Conservation (phyloP, 2,113 vertebrate species). For the Prinia subflava region DNA sequence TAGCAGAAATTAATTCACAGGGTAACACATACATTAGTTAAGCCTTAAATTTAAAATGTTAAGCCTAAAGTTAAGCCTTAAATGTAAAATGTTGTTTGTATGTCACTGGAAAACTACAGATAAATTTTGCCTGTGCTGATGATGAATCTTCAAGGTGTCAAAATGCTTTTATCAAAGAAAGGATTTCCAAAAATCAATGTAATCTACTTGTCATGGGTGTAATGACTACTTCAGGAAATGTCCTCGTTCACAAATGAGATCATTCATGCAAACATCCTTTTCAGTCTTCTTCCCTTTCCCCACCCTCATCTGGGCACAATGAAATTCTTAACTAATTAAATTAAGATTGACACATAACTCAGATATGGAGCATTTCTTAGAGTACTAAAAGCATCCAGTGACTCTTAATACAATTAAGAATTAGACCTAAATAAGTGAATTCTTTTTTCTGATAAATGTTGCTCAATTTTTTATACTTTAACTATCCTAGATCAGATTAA, state of each 20-base stretch:
- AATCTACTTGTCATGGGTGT: neutral
- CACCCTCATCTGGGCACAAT: neutral
- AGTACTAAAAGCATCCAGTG: neutral
- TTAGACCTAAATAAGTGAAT: neutral
- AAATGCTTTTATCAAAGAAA: neutral
- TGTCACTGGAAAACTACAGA: neutral
- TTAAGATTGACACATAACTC: neutral
- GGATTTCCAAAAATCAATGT: neutral
- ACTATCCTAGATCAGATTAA: neutral
- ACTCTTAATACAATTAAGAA: neutral
- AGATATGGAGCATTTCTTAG: neutral
- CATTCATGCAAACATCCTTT: neutral
- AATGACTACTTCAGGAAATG: neutral
- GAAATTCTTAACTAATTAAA: neutral
- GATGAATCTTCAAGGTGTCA: neutral
- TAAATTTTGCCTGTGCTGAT: neutral
- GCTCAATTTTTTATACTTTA: neutral
- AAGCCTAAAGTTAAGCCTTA: neutral
- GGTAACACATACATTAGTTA: neutral
- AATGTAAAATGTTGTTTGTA: neutral
- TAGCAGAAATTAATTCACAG: neutral
- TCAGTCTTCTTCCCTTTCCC: neutral
- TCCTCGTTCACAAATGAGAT: neutral
- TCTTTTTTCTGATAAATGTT: neutral
- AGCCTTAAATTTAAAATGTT: neutral